Conservation (phyloP, 2,888 invertebrate genomes). For the Leucophenga maculata region DNA sequence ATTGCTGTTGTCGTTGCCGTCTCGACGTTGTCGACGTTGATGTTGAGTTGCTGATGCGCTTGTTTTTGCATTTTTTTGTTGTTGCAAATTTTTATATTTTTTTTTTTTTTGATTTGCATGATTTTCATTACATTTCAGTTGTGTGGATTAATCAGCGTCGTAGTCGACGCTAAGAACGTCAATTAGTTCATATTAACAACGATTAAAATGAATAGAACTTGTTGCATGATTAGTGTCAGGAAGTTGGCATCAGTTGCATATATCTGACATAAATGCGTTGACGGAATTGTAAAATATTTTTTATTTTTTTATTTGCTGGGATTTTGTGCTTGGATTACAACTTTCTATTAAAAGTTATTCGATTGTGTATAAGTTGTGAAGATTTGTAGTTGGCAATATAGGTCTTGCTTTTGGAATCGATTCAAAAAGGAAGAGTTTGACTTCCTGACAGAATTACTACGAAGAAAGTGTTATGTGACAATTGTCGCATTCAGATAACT, state of each 20-base stretch:
- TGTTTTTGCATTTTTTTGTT: no score
- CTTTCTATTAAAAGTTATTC: neutral
- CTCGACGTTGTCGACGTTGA: neutral
- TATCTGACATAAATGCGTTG: conserved; percentile 5
- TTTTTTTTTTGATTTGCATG: conserved; percentile 16
- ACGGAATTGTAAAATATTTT: neutral
- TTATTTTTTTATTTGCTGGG: neutral
- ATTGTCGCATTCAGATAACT: no score
- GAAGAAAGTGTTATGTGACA: no score
- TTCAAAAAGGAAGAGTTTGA: no score
- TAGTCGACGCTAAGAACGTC: conserved; percentile 48
- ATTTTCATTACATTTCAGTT: neutral
- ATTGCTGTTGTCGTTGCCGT: conserved; percentile 5
- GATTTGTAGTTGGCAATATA: neutral
- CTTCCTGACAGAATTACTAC: no score
- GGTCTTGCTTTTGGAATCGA: neutral
- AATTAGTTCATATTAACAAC: conserved; percentile 58
- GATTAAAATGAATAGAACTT: conserved; percentile 35
- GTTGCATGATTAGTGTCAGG: conserved; percentile 17
- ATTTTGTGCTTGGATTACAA: neutral
- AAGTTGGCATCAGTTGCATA: conserved; percentile 8
- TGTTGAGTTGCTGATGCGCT: neutral
- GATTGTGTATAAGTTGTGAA: neutral
- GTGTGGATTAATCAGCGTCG: conserved; percentile 35
- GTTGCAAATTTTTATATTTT: no score